Evolutionary conservation across 2,888 invertebrate species (phyloP).

Genomic region (Ceratothoa steindachneri): DNA sequence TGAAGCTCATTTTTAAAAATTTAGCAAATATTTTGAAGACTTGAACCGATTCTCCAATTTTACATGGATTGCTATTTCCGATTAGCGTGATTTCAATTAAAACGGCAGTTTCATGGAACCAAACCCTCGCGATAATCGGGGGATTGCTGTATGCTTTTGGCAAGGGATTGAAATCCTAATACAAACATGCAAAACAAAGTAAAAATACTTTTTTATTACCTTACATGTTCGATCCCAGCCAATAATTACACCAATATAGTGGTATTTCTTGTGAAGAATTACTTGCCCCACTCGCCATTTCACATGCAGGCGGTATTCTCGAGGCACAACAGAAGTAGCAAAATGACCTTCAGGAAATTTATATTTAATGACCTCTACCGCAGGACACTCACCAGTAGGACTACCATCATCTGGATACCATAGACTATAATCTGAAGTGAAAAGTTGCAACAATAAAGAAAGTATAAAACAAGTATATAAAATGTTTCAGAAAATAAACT

Average conservation of each 20-base stretch:
- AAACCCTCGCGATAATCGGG: no score
- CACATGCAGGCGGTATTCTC: constrained; percentile 53
- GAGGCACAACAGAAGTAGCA: constrained; percentile 54
- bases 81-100: no score
- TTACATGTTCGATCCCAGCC: constrained; percentile 57
- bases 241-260: constrained; percentile 57
- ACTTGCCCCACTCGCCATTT: constrained; percentile 58
- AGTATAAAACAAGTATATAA: no score
- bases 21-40: no score
- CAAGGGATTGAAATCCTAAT: no score
- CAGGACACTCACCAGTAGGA: constrained; percentile 54
- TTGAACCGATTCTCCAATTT: no score
- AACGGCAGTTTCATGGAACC: no score
- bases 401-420: not conserved
- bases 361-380: constrained; percentile 54
- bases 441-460: no score
- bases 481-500: no score
- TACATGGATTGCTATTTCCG: no score
- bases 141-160: no score
- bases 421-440: not conserved
- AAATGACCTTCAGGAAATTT: constrained; percentile 53
- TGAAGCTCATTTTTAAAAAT: no score
- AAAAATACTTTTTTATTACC: constrained; percentile 11
- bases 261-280: constrained; percentile 55
- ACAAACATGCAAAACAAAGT: not conserved